Evolutionary conservation across 2,113 vertebrate species (phyloP).

Genomic region (Psittacara wagleri): DNA sequence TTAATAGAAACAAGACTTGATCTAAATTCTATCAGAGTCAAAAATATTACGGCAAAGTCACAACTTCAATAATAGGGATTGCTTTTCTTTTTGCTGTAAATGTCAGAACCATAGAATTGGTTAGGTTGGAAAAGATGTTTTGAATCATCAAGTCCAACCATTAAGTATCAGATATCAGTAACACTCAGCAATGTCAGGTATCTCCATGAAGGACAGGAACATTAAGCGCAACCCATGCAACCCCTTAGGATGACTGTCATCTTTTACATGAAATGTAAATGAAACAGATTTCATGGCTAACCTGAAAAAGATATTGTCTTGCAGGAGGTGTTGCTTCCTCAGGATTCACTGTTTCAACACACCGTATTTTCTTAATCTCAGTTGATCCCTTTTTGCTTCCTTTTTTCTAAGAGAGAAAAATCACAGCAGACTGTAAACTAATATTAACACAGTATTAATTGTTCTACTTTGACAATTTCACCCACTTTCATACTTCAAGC

Average conservation of each 20-base stretch:
- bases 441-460: not conserved
- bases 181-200: not conserved
- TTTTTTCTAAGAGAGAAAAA: conserved; percentile 65
- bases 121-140: not conserved
- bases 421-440: not conserved
- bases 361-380: conserved; percentile 66
- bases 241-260: not conserved
- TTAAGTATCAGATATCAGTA: not conserved
- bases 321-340: conserved; percentile 61
- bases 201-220: not conserved
- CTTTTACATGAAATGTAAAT: not conserved
- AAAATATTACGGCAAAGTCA: not conserved
- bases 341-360: conserved; percentile 65
- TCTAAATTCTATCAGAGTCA: not conserved
- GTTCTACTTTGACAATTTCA: not conserved
- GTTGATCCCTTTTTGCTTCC: conserved; percentile 53
- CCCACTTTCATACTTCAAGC: not conserved
- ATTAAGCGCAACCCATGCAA: not conserved
- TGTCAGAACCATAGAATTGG: not conserved
- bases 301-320: conserved; percentile 76
- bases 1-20: not conserved
- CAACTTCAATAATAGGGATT: not conserved
- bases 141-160: not conserved
- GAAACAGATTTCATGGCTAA: not conserved
- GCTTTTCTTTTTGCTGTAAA: not conserved